Conservation (phyloP, 2,797 vertebrate species). For the Notamacropus eugenii region DNA sequence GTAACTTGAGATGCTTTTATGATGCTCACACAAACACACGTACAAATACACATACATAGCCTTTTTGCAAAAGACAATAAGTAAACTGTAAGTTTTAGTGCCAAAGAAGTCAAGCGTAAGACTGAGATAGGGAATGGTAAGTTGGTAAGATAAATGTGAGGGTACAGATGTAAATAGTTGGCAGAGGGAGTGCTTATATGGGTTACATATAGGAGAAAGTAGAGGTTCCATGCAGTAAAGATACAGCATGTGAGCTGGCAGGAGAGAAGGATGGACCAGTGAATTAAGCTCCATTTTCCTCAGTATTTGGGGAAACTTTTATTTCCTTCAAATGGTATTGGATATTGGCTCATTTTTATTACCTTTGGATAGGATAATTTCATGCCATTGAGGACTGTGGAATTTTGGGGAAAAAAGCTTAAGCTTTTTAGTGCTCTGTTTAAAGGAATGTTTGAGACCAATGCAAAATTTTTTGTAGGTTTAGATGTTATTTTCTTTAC, state of each 20-base stretch:
- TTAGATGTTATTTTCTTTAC: slow-evolving; percentile 29
- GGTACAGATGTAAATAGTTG: slow-evolving; percentile 19
- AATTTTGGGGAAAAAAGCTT: slow-evolving; percentile 34
- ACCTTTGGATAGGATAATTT: slow-evolving; percentile 21
- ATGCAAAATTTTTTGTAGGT: slow-evolving; percentile 3
- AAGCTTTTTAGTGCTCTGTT: background rate
- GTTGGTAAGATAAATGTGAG: background rate
- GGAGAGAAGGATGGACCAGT: slow-evolving; percentile 34
- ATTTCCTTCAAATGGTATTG: slow-evolving; percentile 37
- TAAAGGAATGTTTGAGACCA: background rate
- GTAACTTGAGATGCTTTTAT: slow-evolving; percentile 14
- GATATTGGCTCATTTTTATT: slow-evolving; percentile 38
- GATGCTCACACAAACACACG: background rate
- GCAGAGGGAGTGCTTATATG: background rate
- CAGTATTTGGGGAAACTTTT: slow-evolving; percentile 38
- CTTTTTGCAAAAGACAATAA: background rate
- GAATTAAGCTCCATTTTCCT: background rate
- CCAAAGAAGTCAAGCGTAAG: background rate
- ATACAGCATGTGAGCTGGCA: background rate
- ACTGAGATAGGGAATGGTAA: slow-evolving; percentile 3
- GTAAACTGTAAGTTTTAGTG: background rate
- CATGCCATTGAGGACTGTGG: background rate
- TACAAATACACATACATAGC: background rate
- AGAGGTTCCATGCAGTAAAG: background rate
- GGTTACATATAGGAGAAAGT: slow-evolving; percentile 27